These are phyloP conservation scores for Lepidochrysops patricia DNA, from an alignment of 2,888 invertebrate species.

Conservation along the genomic window DNA sequence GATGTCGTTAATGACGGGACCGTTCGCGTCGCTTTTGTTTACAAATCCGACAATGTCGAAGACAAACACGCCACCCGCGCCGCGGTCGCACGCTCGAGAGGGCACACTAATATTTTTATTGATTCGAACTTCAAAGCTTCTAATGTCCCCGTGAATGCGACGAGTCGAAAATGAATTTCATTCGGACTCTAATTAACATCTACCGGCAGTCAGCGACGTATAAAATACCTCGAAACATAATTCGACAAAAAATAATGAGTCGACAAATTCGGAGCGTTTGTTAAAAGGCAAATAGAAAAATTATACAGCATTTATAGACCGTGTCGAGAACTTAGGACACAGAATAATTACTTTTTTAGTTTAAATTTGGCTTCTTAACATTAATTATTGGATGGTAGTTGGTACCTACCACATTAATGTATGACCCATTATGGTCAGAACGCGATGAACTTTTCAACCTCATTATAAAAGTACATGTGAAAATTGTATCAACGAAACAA, in stretches of 20 bases:
- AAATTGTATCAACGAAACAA: constrained; percentile 28
- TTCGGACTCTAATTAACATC: background rate
- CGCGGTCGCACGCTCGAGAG: constrained; percentile 30
- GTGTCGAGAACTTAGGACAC: background rate
- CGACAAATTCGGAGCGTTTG: constrained; percentile 6
- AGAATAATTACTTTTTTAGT: background rate
- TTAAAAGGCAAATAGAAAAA: constrained; percentile 4
- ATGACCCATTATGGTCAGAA: constrained; percentile 16
- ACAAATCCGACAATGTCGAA: constrained; percentile 40
- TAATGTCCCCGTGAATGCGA: background rate
- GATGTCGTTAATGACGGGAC: constrained; percentile 33
- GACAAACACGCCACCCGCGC: constrained; percentile 31
- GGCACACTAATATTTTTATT: constrained; percentile 24
- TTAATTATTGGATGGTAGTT: background rate
- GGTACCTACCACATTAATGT: constrained; percentile 7
- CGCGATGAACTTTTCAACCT: constrained; percentile 24
- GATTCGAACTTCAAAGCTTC: constrained; percentile 13
- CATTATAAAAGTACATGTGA: constrained; percentile 23
- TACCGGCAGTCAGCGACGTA: background rate
- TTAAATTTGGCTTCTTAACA: constrained; percentile 9
- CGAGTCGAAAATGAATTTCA: background rate
- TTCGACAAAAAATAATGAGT: constrained; percentile 9
- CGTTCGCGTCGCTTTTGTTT: constrained; percentile 42
- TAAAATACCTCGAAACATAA: background rate
- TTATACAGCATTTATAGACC: constrained; percentile 10